phyloP scores from a whole-genome alignment of 2,797 vertebrate genomes.

The Periparus ater region DNA sequence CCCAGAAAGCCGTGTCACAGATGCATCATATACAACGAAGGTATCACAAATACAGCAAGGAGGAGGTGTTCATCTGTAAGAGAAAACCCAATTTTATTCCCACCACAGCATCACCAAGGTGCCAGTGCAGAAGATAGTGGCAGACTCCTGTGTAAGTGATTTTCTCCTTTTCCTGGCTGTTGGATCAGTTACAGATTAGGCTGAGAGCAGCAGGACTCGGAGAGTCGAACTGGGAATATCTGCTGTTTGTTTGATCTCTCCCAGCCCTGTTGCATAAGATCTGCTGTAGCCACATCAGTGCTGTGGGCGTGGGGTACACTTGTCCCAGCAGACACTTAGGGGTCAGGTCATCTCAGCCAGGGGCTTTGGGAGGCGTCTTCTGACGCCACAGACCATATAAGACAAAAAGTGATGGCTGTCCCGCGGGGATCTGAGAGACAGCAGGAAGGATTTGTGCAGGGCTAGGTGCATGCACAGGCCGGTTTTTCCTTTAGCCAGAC shows the following conservation, averaged over 20 bases:
- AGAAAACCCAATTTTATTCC: background rate
- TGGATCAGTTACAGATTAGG: background rate
- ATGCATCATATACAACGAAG: background rate
- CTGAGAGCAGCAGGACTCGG: background rate
- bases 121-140: background rate
- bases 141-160: background rate
- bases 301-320: no score
- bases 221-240: background rate
- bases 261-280: fast-evolving
- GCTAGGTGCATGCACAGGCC: fast-evolving
- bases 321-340: no score
- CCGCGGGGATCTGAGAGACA: fast-evolving
- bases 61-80: background rate
- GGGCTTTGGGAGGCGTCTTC: background rate
- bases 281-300: fast-evolving
- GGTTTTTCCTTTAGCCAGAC: background rate
- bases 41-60: background rate
- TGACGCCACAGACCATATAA: fast-evolving
- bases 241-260: background rate
- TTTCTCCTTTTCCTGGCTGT: background rate
- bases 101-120: background rate
- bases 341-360: background rate
- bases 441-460: background rate
- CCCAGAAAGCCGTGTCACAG: background rate
- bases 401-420: background rate